These are phyloP conservation scores for Herminia tarsipennalis DNA, from an alignment of 2,888 invertebrate genomes.

Conservation along the genomic window DNA sequence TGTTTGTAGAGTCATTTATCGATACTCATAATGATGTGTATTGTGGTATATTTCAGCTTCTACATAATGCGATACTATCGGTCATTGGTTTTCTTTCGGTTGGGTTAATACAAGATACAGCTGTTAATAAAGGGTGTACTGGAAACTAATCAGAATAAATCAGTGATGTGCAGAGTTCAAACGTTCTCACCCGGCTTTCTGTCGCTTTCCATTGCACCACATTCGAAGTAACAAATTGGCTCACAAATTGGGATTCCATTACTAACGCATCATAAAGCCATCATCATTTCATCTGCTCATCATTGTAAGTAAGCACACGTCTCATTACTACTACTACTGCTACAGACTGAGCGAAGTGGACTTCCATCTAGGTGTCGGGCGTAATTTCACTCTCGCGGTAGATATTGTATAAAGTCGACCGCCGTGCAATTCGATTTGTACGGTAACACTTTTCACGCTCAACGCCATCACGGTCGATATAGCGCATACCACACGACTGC, in stretches of 20 bases:
- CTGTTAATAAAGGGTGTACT: constrained; percentile 82
- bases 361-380: constrained; percentile 55
- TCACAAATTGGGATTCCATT: constrained; percentile 83
- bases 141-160: constrained; percentile 81
- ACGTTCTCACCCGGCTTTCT: constrained; percentile 77
- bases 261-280: constrained; percentile 84
- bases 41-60: constrained; percentile 85
- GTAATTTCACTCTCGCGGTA: constrained; percentile 39
- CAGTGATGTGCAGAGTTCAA: constrained; percentile 69
- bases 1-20: constrained; percentile 47
- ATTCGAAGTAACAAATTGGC: constrained; percentile 83
- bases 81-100: constrained; percentile 85
- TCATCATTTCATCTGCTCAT: constrained; percentile 79
- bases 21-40: constrained; percentile 71
- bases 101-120: constrained; percentile 86
- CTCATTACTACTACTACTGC: constrained; percentile 52
- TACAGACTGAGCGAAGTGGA: constrained; percentile 24
- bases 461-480: constrained; percentile 7
- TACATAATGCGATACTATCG: constrained; percentile 81
- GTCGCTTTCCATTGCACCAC: constrained; percentile 85
- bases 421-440: constrained; percentile 3
- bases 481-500: constrained; percentile 5
- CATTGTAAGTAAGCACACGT: constrained; percentile 82
- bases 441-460: constrained; percentile 17
- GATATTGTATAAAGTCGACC: neutral